Conservation (phyloP, 2,797 vertebrate genomes). For the Sebastes taczanowskii region DNA sequence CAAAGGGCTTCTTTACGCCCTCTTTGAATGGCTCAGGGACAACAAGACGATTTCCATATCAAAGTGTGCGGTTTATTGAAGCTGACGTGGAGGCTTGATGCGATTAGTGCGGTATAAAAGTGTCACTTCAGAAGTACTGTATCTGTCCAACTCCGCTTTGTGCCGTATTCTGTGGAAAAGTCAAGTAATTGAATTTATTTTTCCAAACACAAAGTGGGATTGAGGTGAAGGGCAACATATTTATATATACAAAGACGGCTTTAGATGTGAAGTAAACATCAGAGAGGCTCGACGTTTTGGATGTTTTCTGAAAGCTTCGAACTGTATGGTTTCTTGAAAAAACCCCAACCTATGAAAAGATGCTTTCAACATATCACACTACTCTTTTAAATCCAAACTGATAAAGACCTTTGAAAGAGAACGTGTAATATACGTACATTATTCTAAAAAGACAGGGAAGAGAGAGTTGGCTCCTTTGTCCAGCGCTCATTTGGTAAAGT, state of each 20-base stretch:
- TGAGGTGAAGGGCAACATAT: background rate
- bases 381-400: background rate
- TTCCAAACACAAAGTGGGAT: constrained; percentile 16
- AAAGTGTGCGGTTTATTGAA: constrained; percentile 58
- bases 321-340: background rate
- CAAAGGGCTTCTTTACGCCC: constrained; percentile 17
- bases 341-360: background rate
- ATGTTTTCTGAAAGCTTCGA: background rate
- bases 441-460: background rate
- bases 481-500: background rate
- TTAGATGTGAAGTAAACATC: constrained; percentile 10
- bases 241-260: background rate
- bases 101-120: constrained; percentile 47
- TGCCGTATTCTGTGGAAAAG: constrained; percentile 21
- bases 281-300: background rate
- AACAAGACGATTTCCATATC: constrained; percentile 60
- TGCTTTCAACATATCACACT: background rate
- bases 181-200: constrained; percentile 44
- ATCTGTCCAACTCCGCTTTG: constrained; percentile 14
- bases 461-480: background rate
- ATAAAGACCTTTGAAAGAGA: background rate
- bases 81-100: constrained; percentile 33
- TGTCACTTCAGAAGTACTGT: constrained; percentile 50
- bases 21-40: constrained; percentile 41
- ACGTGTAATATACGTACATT: background rate